phyloP scores from a whole-genome alignment of 1,140 invertebrate species.

The Lethocerus indicus region DNA sequence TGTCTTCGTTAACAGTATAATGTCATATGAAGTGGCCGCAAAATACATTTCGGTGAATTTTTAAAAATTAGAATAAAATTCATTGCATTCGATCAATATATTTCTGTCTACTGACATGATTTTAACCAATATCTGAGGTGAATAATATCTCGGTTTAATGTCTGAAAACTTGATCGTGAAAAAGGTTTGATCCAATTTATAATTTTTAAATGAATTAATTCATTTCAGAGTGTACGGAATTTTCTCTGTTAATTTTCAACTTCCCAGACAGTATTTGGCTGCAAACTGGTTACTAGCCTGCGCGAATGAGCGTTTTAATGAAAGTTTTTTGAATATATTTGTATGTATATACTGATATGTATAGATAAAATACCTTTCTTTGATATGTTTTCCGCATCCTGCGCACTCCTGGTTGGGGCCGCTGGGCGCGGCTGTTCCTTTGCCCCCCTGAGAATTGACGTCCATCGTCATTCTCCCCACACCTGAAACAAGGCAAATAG shows the following conservation, averaged over 20 bases:
- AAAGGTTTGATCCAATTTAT: too few relatives aligned
- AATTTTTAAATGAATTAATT: not conserved
- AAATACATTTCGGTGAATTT: too few relatives aligned
- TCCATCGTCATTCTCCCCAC: conserved; percentile 31
- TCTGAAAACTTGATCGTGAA: too few relatives aligned
- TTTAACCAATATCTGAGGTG: too few relatives aligned
- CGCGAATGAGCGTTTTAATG: not conserved
- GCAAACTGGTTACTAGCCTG: not conserved
- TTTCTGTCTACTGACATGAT: too few relatives aligned
- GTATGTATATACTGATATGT: not conserved
- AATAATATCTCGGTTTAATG: too few relatives aligned
- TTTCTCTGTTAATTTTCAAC: not conserved
- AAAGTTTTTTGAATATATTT: not conserved
- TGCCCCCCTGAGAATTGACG: conserved; percentile 27
- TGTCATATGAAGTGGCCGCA: too few relatives aligned
- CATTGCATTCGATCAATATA: too few relatives aligned
- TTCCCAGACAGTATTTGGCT: not conserved
- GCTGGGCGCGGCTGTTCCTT: conserved; percentile 9
- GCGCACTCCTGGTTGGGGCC: conserved; percentile 52
- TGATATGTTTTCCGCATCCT: conserved; percentile 72
- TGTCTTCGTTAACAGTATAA: not conserved
- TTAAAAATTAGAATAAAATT: too few relatives aligned
- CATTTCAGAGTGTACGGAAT: not conserved
- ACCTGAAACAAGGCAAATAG: conserved; percentile 11
- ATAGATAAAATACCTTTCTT: conserved; percentile 38